phyloP scores from a whole-genome alignment of 2,113 vertebrate genomes.

The Rafetus swinhoei region DNA sequence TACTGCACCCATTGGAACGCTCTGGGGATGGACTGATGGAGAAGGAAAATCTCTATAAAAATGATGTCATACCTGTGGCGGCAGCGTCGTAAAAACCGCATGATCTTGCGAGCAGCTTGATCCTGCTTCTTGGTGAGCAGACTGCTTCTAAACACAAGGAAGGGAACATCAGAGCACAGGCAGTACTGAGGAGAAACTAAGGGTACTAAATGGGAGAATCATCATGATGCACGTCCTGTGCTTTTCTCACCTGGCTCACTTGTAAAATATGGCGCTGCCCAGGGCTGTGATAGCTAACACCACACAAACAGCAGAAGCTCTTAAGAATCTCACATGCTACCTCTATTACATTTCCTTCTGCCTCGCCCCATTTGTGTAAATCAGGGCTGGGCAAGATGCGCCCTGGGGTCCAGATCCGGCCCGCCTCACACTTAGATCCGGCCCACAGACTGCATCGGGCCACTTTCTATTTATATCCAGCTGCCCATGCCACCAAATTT shows the following conservation, averaged over 20 bases:
- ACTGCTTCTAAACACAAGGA: slow-evolving; percentile 86
- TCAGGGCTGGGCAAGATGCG: too few species aligned
- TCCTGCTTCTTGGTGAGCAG: slow-evolving; percentile 99
- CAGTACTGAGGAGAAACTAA: not conserved
- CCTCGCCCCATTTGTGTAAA: not conserved
- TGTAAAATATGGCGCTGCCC: not conserved
- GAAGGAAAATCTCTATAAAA: not conserved
- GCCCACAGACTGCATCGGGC: too few species aligned
- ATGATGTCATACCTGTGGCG: slow-evolving; percentile 90
- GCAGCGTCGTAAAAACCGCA: slow-evolving; percentile 98
- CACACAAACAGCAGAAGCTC: rapidly evolving
- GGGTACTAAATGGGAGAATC: not conserved
- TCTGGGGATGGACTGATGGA: not conserved
- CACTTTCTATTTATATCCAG: too few species aligned
- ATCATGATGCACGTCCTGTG: rapidly evolving
- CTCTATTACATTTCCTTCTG: not conserved
- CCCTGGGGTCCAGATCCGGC: too few species aligned
- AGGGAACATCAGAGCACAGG: not conserved
- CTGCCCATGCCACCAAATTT: too few species aligned
- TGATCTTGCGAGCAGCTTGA: slow-evolving; percentile 99
- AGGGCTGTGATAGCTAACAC: rapidly evolving
- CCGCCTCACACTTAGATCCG: too few species aligned
- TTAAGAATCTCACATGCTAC: not conserved
- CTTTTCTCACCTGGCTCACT: not conserved
- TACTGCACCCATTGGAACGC: not conserved